Evolutionary conservation across 2,888 invertebrate species (phyloP), one percentile per base, ranked within the genome.

Genomic region (Cheiracanthium punctorium): DNA sequence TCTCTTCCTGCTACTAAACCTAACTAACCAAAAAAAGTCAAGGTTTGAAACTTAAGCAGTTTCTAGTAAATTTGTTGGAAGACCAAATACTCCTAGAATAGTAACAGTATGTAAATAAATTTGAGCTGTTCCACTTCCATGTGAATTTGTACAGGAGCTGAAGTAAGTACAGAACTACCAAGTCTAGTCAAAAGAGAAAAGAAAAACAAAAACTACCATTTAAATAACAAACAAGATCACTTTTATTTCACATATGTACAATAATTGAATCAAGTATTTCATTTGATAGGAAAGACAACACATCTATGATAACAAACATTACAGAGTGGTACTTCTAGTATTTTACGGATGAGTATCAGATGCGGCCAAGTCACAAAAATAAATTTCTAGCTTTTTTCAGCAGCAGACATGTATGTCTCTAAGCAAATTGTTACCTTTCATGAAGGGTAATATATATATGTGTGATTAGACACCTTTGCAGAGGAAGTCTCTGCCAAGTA

Each of bases 241-340:
- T 76, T 87, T 87, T 87, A 87, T 87, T 87, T 87, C 80, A 87
- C 86, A 87, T 87, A 87, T 87, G 79, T 87, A 87, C 86, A 87
- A 86, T 86, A 75, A 80, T 75, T 70, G 75, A 81, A 81, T 81
- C 81, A 81, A 82, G 58, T 84, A 84, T 67, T 79, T 85, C 71
- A 65, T 64, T 86, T 81, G 70, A 76, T 79, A 81, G 73, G 86
- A 87, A 87, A 76, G 79, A 80, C 79, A 77, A 81, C 76, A 81
- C 79, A 81, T 79, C 86, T 81, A 81, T 87, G 80, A 73, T 87
- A 80, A 64, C 58, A 79, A 76, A 87, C 86, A 72, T 75, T 80
- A 80, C 64, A 80, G 70, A 74, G 74, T 79, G 52, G 84, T 73
- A 65, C 29, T 58, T 37, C 79, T 79, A 84, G 64, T 82, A 77